A percentile compares a stretch with the other conserved stretches of the same genome.
Evolutionary conservation across 2,888 invertebrate species (phyloP).

Genomic region (Clanis bilineata): DNA sequence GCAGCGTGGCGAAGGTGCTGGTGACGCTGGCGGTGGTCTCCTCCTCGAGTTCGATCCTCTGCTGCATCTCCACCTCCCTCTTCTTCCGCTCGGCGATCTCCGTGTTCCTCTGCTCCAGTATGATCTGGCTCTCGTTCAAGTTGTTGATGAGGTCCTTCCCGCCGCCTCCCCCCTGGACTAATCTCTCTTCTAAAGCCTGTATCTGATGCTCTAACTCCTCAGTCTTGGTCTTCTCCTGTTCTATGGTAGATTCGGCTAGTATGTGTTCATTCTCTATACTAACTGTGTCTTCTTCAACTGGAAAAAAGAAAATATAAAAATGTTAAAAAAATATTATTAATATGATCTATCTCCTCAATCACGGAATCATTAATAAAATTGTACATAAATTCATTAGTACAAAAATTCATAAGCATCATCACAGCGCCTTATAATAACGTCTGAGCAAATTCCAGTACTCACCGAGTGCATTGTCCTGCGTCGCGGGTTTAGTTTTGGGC

Average conservation of each 20-base stretch:
- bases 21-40: slow-evolving; percentile 95
- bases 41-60: slow-evolving; percentile 96
- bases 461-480: slow-evolving; percentile 32
- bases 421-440: not conserved
- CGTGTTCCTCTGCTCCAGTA: slow-evolving; percentile 89
- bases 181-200: slow-evolving; percentile 93
- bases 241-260: slow-evolving; percentile 76
- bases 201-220: slow-evolving; percentile 91
- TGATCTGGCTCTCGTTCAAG: slow-evolving; percentile 95
- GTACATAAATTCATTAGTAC: not conserved
- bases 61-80: slow-evolving; percentile 95
- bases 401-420: too few relatives aligned
- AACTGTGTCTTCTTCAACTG: slow-evolving; percentile 67
- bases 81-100: slow-evolving; percentile 96
- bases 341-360: too few relatives aligned
- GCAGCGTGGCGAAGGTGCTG: slow-evolving; percentile 94
- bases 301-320: too few relatives aligned
- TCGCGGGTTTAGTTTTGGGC: slow-evolving; percentile 19
- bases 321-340: not conserved
- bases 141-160: slow-evolving; percentile 95
- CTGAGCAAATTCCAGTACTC: slow-evolving; percentile 17
- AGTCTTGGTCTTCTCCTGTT: slow-evolving; percentile 87
- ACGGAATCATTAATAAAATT: too few relatives aligned
- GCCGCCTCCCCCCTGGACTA: slow-evolving; percentile 94
- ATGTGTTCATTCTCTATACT: slow-evolving; percentile 76